Conservation (phyloP, 2,888 invertebrate species). For the Polylopha cassiicola region DNA sequence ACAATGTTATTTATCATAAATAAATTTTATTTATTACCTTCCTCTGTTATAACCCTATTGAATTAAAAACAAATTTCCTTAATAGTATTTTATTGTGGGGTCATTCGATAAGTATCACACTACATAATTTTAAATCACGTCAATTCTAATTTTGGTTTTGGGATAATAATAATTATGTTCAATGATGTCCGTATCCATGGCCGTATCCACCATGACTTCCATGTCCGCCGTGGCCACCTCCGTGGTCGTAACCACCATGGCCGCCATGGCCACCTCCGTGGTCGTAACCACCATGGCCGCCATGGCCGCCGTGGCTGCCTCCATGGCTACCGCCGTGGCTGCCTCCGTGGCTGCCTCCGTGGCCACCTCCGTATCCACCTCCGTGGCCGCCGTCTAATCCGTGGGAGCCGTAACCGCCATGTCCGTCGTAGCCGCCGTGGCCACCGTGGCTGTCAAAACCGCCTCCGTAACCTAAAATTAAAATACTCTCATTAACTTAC, state of each 20-base stretch:
- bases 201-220: constrained; percentile 20
- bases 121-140: constrained; percentile 16
- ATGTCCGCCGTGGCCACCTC: constrained; percentile 21
- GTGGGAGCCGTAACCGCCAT: constrained; percentile 21
- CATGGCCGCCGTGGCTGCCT: constrained; percentile 17
- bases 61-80: not conserved
- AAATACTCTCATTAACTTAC: too few relatives aligned
- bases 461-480: constrained; percentile 14
- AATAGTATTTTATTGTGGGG: too few relatives aligned
- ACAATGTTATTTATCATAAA: too few relatives aligned
- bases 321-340: constrained; percentile 9
- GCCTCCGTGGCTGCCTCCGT: constrained; percentile 22
- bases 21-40: too few relatives aligned
- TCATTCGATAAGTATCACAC: not conserved
- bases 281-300: constrained; percentile 21
- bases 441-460: not conserved
- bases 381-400: constrained; percentile 24
- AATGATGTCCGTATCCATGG: constrained; percentile 1
- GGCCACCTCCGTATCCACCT: constrained; percentile 12
- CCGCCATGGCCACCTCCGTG: constrained; percentile 21
- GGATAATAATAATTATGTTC: too few relatives aligned
- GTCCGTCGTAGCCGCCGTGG: not conserved
- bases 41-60: too few relatives aligned
- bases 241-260: constrained; percentile 20
- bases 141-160: constrained; percentile 25